Base-by-base conservation (phyloP, 2,797 vertebrate species). In the Halcyon chelicuti region DNA sequence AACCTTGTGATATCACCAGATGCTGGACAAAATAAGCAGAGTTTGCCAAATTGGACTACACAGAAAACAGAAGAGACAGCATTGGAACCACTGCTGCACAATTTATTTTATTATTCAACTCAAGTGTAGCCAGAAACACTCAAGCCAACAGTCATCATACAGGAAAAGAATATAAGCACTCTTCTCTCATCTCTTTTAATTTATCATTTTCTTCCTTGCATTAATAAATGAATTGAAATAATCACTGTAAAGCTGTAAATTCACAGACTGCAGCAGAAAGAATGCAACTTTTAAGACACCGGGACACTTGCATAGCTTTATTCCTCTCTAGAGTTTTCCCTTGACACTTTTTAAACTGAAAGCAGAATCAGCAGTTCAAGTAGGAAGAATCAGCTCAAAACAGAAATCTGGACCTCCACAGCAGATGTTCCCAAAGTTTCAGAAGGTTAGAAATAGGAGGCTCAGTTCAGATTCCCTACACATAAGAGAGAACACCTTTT, bases 31-130 rank as follows among this genome's bases (percentile, higher is more conserved):
- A 95, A 93, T 17, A 26, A 86, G 72, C 70, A 78, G 62, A 80
- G 29, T 9, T 73, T 93, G 78, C 54, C 88, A 83, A 91, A 26
- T 31, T 40, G 67, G 42, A 66, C 62, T 65, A 77, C 62, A 75
- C 39, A 94, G 72, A 93, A 66, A 68, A 90, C 12, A 90, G 65
- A 55, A 93, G 55, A 66, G 22, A 57, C 52, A 83, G 51, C 94
- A 88, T 4, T 81, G 77, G 65, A 95, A 81, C 83, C 94, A 90
- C 68, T 76, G 65, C 86, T 94, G 93, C 46, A 10, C 42, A 65
- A 78, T 88, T 90, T 65, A 76, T 77, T 94, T 76, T 94, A 73
- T 86, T 92, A 85, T 81, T 91, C 89, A 73, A 78, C 28, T 87
- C 66, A 73, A 9, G 0, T 82, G 88, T 25, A 72, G 76, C 52